phyloP scores from a whole-genome alignment of 1,140 invertebrate genomes.

The Gonatopus flavifemur region DNA sequence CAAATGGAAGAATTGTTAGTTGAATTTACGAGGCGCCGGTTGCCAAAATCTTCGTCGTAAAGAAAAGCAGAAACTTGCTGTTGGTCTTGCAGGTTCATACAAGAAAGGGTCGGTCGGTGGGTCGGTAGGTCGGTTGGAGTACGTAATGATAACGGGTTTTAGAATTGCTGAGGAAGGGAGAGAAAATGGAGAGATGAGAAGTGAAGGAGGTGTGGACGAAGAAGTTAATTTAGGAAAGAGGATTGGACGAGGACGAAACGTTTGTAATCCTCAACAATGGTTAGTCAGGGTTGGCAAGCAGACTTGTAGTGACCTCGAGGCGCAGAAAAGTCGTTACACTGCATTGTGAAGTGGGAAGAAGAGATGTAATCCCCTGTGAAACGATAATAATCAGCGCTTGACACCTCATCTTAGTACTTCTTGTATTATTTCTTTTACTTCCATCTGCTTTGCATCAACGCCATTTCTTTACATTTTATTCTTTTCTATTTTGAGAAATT shows the following conservation, averaged over 20 bases:
- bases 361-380: too few relatives aligned
- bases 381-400: too few relatives aligned
- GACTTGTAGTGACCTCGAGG: too few relatives aligned
- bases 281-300: too few relatives aligned
- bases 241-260: conserved; percentile 23
- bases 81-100: background rate
- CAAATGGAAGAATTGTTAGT: conserved; percentile 27
- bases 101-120: conserved; percentile 7
- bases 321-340: too few relatives aligned
- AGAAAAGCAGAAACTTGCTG: conserved; percentile 15
- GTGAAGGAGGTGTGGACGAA: conserved; percentile 10
- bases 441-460: too few relatives aligned
- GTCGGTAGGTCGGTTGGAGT: conserved; percentile 3
- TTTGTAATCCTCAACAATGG: conserved; percentile 34
- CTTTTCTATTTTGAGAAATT: too few relatives aligned
- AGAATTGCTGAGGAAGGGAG: conserved; percentile 1
- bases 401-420: too few relatives aligned
- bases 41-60: conserved; percentile 32
- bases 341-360: too few relatives aligned
- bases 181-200: background rate
- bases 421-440: too few relatives aligned
- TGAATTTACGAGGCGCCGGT: conserved; percentile 33
- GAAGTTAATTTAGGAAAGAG: conserved; percentile 39
- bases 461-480: too few relatives aligned
- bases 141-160: conserved; percentile 29